Conservation (phyloP, 2,888 invertebrate species). For the Clunio marinus region DNA sequence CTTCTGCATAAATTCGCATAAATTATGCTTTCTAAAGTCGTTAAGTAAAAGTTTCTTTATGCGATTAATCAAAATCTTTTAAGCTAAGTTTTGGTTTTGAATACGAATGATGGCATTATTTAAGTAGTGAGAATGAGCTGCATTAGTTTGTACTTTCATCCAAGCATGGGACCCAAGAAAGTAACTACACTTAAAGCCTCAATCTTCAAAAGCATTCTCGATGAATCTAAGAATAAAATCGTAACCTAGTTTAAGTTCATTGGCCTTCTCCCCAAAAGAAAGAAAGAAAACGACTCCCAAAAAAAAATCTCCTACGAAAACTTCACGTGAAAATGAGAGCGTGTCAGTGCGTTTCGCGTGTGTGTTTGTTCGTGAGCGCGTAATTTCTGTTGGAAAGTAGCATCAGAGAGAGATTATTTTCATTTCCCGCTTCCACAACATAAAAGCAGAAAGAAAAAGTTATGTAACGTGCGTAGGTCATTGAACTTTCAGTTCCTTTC, state of each 20-base stretch:
- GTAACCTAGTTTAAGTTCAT: slow-evolving; percentile 34
- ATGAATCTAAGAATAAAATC: slow-evolving; percentile 28
- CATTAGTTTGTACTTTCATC: background rate
- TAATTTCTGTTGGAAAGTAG: slow-evolving; percentile 24
- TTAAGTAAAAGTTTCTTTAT: background rate
- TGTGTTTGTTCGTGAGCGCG: slow-evolving; percentile 3
- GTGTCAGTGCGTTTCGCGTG: slow-evolving; percentile 7
- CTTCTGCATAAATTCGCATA: background rate
- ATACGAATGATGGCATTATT: too few relatives aligned
- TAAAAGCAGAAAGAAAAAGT: slow-evolving; percentile 31
- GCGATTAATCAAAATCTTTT: background rate
- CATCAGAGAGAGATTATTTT: slow-evolving; percentile 1
- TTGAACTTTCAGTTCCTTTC: background rate
- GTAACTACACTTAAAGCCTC: too few relatives aligned
- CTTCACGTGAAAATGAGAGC: background rate
- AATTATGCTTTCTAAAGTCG: background rate
- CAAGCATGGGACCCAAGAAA: background rate
- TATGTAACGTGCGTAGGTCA: slow-evolving; percentile 17
- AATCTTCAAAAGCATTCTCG: background rate
- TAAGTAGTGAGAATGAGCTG: too few relatives aligned
- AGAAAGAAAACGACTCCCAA: background rate
- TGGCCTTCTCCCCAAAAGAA: background rate
- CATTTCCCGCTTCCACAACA: slow-evolving; percentile 26
- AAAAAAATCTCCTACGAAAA: background rate
- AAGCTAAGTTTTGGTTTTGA: background rate